Evolutionary conservation across 2,888 invertebrate species (phyloP).

Genomic region (Eucera pruinosa): DNA sequence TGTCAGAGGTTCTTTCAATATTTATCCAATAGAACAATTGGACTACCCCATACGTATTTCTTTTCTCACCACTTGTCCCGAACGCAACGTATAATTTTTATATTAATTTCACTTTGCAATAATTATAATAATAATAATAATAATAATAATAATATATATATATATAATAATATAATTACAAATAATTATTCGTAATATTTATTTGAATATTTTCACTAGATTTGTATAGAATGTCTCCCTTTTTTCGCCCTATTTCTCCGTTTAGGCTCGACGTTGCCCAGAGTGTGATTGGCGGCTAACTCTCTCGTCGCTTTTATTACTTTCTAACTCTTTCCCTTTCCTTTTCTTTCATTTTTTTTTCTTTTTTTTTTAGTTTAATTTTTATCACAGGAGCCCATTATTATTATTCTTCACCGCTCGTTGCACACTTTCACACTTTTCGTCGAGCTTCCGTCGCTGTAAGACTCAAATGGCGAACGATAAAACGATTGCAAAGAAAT

Average conservation of each 20-base stretch:
- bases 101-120: constrained; percentile 78
- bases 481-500: constrained; percentile 5
- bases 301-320: constrained; percentile 20
- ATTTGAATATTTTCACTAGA: constrained; percentile 82
- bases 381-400: constrained; percentile 83
- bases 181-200: constrained; percentile 72
- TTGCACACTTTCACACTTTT: constrained; percentile 65
- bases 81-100: constrained; percentile 76
- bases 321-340: background rate
- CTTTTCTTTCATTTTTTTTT: background rate
- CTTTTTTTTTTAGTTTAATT: constrained; percentile 68
- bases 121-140: constrained; percentile 71
- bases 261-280: constrained; percentile 41
- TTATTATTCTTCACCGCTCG: constrained; percentile 72
- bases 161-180: constrained; percentile 72
- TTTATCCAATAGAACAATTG: constrained; percentile 14
- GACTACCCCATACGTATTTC: background rate
- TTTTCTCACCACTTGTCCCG: constrained; percentile 45
- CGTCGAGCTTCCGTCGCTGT: constrained; percentile 28
- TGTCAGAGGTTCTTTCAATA: background rate
- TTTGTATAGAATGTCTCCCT: constrained; percentile 77
- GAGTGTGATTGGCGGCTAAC: constrained; percentile 19
- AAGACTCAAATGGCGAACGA: constrained; percentile 38
- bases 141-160: constrained; percentile 63
- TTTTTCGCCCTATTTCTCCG: constrained; percentile 31